Base-by-base conservation (phyloP, 2,113 vertebrate genomes). In the Tretioscincus oriximinensis region DNA sequence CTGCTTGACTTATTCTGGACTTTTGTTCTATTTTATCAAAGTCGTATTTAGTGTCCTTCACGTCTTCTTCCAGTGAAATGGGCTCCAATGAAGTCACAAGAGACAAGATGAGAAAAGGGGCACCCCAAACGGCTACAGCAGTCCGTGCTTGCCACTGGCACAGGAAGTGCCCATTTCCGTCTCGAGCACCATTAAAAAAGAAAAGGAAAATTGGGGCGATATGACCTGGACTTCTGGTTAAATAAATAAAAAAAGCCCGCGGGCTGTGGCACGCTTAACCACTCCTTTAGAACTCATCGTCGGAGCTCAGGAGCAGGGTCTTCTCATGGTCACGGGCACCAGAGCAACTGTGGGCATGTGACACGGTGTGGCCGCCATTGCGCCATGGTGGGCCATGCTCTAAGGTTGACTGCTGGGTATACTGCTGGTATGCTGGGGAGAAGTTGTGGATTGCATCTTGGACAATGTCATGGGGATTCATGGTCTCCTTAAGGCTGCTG, bases 381-480 rank as follows among this genome's bases (percentile, higher is more conserved):
- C 95, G 96, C 95, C 95, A 94, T 61, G 92, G 70, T 0, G 94
- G 94, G 21, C 94, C 94, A 0, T 93, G 96, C 92, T 98, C 98
- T 91, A 98, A 93, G 0, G 97, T 98, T 3, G 97, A 97, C 95
- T 99, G 98, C 88, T 98, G 98, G 0, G 98, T 99, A 92, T 99
- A 99, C 95, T 99, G 97, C 95, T 99, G 98, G 94, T 99, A 99
- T 74, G 98, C 98, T 0, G 98, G 98, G 0, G 97, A 98, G 95
- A 99, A 99, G 93, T 99, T 99, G 80, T 99, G 98, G 93, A 99
- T 98, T 51, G 97, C 98, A 0, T 99, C 98, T 84, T 99, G 98
- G 60, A 98, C 97, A 26, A 98, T 98, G 93, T 99, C 98, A 0
- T 98, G 96, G 0, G 97, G 98, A 89, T 96, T 98, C 98, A 98